These are phyloP conservation scores for Anomalospiza imberbis DNA, from an alignment of 2,797 vertebrate genomes.

Conservation along the genomic window DNA sequence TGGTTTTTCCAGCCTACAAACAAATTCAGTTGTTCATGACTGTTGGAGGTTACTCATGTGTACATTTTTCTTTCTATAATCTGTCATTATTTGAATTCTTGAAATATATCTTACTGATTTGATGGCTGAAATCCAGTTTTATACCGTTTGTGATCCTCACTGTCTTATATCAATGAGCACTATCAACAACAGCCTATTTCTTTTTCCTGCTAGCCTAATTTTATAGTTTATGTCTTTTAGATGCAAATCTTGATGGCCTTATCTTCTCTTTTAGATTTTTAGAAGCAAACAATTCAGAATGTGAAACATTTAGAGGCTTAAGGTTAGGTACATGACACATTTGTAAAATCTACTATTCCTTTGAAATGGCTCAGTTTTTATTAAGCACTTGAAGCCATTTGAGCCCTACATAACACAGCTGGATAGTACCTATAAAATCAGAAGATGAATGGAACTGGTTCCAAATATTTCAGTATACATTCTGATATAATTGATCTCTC, in stretches of 20 bases:
- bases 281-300: neutral
- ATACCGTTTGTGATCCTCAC: neutral
- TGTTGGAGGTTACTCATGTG: neutral
- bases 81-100: neutral
- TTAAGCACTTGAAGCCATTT: constrained; percentile 28
- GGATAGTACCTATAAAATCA: constrained; percentile 2
- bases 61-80: neutral
- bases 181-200: neutral
- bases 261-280: neutral
- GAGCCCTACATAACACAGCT: neutral
- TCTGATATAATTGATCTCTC: neutral
- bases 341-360: constrained; percentile 39
- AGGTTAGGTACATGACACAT: neutral
- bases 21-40: neutral
- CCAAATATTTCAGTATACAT: constrained; percentile 11
- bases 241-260: neutral
- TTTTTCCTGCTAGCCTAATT: neutral
- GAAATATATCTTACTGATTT: neutral
- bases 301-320: constrained; percentile 14
- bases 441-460: constrained; percentile 19
- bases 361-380: constrained; percentile 29
- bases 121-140: neutral
- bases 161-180: neutral
- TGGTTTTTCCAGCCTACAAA: neutral
- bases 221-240: neutral